Base-by-base conservation (phyloP, 2,888 invertebrate species). In the Himalopsyche kuldschensis region DNA sequence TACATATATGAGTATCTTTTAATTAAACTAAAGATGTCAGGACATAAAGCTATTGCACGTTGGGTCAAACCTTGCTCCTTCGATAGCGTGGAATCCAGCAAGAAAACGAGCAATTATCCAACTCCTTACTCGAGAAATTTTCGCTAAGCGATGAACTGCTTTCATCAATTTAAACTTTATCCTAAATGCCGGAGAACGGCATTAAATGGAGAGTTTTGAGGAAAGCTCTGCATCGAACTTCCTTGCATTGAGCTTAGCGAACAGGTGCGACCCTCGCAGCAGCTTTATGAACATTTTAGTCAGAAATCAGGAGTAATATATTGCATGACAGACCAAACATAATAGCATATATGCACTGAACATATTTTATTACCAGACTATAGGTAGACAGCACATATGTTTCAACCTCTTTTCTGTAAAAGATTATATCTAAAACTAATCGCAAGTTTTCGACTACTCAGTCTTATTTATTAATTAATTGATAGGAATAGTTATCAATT, bases 161-260 rank as follows among this genome's bases (percentile, higher is more conserved):
- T 78, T 82, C 82, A 82, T 82, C 82, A 82, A 82, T 82, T 79
- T 82, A 82, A 82, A 82, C 82, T 82, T 82, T 69, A 30, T 27
- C 69, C 27, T 15, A 41, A 15, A 41, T 41, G 41, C 41, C 15
- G 15, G 11, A 69, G 27, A 69, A 27, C 69, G 24, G 27, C 69
- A 11, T 69, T 69, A 27, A 27, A 69, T 10, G 69, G 69, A 27
- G 24, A 69, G 27, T 3, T 27, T 69, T 30, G 10, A 27, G 69
- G 69, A 69, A 69, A 27, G 69, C 69, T 69, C 69, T 69, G 69
- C 27, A 2, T 27, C 10, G 69, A 30, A 11, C 30, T 69, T 27
- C 69, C 69, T 69, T 5, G 69, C 11, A 69, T 69, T 30, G 69
- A 69, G 69, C 15, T 69, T n/a, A 69, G 69, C 30, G 30, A 69